These are phyloP conservation scores for Daboia siamensis DNA, from an alignment of 2,113 vertebrate genomes.

Conservation along the genomic window DNA sequence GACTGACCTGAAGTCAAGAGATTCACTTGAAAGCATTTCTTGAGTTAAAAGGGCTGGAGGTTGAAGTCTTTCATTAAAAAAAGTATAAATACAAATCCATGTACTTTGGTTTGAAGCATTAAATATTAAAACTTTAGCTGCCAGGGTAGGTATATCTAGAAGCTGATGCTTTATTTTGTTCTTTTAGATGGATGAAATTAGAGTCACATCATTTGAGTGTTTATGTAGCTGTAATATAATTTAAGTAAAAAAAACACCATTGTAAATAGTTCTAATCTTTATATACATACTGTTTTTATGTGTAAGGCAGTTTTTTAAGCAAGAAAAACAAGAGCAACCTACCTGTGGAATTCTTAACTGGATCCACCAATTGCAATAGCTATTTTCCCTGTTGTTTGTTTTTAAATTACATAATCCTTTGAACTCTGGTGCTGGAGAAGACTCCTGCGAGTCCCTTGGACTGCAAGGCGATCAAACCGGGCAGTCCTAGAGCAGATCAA, in stretches of 20 bases:
- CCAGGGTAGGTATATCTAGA: background rate
- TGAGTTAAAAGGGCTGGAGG: background rate
- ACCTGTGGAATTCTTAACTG: background rate
- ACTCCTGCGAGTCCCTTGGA: too few relatives aligned
- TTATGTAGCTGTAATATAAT: background rate
- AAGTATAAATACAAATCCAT: background rate
- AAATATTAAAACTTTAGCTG: background rate
- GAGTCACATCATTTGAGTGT: background rate
- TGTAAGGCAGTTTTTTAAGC: background rate
- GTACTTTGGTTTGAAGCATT: background rate
- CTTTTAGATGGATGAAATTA: background rate
- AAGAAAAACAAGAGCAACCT: background rate
- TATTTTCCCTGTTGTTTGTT: background rate
- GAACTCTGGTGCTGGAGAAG: too few relatives aligned
- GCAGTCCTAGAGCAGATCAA: too few relatives aligned
- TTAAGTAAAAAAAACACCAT: background rate
- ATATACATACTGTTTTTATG: background rate
- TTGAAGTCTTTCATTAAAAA: background rate
- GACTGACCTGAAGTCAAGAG: background rate
- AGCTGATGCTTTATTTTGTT: background rate
- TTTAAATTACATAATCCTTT: background rate
- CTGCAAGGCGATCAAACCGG: too few relatives aligned
- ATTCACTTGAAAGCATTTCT: background rate
- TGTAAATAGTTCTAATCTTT: background rate
- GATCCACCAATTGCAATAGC: background rate